These are phyloP conservation scores for Scomber colias DNA, from an alignment of 2,113 vertebrate genomes.

Conservation along the genomic window DNA sequence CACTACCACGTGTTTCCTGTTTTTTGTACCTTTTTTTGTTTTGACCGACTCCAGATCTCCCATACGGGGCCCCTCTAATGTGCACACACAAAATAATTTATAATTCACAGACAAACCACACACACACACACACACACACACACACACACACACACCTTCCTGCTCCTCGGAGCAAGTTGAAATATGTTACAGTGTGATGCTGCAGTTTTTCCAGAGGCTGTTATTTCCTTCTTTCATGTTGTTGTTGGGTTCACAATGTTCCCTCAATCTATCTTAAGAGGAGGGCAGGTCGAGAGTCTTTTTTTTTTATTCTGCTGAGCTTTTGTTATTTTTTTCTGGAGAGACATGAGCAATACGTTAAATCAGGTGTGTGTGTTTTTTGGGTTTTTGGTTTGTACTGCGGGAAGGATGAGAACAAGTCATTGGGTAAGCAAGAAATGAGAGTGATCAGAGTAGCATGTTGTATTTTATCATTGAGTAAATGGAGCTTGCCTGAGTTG, in stretches of 20 bases:
- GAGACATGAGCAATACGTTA: neutral
- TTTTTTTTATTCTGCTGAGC: neutral
- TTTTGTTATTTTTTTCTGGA: neutral
- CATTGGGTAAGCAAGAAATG: neutral
- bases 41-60: conserved; percentile 40
- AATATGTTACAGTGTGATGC: conserved; percentile 46
- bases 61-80: conserved; percentile 7
- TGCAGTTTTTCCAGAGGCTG: conserved; percentile 42
- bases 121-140: neutral
- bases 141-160: conserved; percentile 25
- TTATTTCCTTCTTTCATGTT: conserved; percentile 52
- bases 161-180: conserved; percentile 44
- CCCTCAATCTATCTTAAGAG: conserved; percentile 36
- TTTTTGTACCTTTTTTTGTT: conserved; percentile 52
- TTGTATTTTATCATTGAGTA: neutral
- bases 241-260: conserved; percentile 36
- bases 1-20: conserved; percentile 70
- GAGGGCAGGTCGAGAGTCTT: neutral
- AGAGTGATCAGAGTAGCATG: neutral
- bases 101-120: conserved; percentile 48
- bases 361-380: neutral
- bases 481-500: neutral
- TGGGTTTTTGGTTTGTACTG: neutral
- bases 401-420: neutral
- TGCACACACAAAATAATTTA: conserved; percentile 35